phyloP scores from a whole-genome alignment of 2,113 vertebrate species.

The Oplegnathus fasciatus region DNA sequence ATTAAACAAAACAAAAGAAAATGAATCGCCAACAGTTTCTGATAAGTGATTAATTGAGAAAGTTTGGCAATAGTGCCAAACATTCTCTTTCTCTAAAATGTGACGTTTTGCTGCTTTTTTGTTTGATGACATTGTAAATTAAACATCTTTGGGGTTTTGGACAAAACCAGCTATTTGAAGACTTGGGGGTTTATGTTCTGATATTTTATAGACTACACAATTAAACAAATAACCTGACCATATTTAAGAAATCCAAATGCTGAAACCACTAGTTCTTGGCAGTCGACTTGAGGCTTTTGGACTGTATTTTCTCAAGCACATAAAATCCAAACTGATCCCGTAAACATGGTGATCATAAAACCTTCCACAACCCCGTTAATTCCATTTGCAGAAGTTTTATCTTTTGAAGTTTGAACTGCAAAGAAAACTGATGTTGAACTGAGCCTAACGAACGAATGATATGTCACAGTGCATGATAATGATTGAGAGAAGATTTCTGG shows the following conservation, averaged over 20 bases:
- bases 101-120: neutral
- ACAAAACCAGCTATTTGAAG: neutral
- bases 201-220: neutral
- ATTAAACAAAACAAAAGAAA: too few species aligned
- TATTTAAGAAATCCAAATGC: neutral
- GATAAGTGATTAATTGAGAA: neutral
- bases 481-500: neutral
- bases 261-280: neutral
- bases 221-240: constrained; percentile 5
- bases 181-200: neutral
- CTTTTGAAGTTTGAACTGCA: constrained; percentile 16
- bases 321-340: neutral
- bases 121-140: neutral
- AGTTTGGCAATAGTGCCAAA: neutral
- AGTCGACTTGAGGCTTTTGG: neutral
- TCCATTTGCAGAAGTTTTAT: neutral
- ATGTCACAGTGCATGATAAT: neutral
- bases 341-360: neutral
- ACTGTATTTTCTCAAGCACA: neutral
- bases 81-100: neutral
- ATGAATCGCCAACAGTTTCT: too few species aligned
- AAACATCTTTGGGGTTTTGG: neutral
- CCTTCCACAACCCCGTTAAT: neutral
- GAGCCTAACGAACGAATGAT: neutral
- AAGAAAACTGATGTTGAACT: too few species aligned